Base-by-base conservation (phyloP, 2,888 invertebrate species). In the Polydesmus complanatus region DNA sequence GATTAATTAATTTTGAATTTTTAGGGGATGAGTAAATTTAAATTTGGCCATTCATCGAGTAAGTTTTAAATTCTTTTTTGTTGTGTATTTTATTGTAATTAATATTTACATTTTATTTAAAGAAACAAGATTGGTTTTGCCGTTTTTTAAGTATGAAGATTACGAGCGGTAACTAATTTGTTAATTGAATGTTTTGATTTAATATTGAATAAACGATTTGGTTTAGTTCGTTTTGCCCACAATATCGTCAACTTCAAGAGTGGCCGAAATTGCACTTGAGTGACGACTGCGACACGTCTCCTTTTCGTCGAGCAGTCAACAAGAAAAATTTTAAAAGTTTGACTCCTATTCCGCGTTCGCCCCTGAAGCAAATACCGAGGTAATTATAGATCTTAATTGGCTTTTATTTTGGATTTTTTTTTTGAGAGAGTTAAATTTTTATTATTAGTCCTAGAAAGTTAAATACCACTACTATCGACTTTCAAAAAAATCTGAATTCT, bases 91-190 rank as follows among this genome's bases (percentile, higher is more conserved):
- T n/a, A n/a, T n/a, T n/a, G n/a, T n/a, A n/a, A n/a, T n/a, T n/a
- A n/a, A n/a, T n/a, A 14, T 37, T 37, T 37, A 37, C 37, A 37
- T 37, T 37, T 5, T 8, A 37, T 51, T 56, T 56, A 25, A 25
- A 57, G 57, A 23, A n/a, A 57, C 25, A 3, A 14, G 2, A 8
- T 57, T 57, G 49, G 25, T 23, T 18, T 23, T 3, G 25, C 57
- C 57, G 25, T 57, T 23, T 49, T n/a, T 57, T 5, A 57, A 57
- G 22, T 57, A 25, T 23, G 57, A 57, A 49, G 57, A 57, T 49
- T 3, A 14, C 2, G 47, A 23, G 14, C 25, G 57, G 57, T 49
- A n/a, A 23, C 48, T 49, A 22, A 19, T 37, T 21, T 27, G 1
- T 54, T 11, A 18, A 23, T 27, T 23, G 1, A 18, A 2, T 27